A percentile compares a stretch with the other conserved stretches of the same genome.
These are phyloP conservation scores for Hirtodrosophila histrioides DNA, from an alignment of 2,888 invertebrate species.

Conservation along the genomic window DNA sequence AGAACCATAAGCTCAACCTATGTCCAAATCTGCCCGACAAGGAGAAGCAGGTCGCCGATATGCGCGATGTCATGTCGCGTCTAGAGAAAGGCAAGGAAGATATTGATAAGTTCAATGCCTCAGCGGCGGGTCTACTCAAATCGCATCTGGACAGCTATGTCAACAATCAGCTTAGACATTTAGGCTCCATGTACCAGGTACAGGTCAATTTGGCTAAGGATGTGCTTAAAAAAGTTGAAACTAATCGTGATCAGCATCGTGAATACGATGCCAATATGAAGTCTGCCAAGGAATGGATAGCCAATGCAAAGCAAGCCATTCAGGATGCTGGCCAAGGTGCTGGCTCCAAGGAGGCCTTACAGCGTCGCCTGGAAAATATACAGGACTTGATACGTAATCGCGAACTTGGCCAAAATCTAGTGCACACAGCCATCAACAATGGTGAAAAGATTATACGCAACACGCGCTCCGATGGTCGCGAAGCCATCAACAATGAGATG, in stretches of 20 bases:
- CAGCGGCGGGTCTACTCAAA: constrained; percentile 90
- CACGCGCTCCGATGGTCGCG: constrained; percentile 94
- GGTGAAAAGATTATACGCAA: constrained; percentile 95
- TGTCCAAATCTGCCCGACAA: constrained; percentile 92
- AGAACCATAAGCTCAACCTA: constrained; percentile 94
- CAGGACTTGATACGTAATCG: constrained; percentile 92
- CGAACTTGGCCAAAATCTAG: constrained; percentile 94
- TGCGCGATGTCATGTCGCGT: constrained; percentile 90
- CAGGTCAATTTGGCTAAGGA: constrained; percentile 94
- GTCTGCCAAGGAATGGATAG: constrained; percentile 93
- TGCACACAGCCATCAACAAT: constrained; percentile 94
- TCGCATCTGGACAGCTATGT: constrained; percentile 95
- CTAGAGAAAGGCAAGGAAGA: constrained; percentile 91
- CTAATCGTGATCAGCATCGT: constrained; percentile 93
- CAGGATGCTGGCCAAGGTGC: constrained; percentile 92
- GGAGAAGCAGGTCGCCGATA: constrained; percentile 92
- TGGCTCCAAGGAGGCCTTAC: constrained; percentile 92
- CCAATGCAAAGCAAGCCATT: constrained; percentile 92
- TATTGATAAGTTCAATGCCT: constrained; percentile 92
- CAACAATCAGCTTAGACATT: constrained; percentile 92
- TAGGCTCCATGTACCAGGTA: constrained; percentile 95
- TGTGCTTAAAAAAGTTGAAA: constrained; percentile 95
- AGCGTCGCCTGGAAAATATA: constrained; percentile 90
- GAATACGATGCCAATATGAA: constrained; percentile 91
- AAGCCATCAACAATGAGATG: constrained; percentile 93